Evolutionary conservation across 2,797 vertebrate species (phyloP).

Genomic region (Sandelia bainsii): DNA sequence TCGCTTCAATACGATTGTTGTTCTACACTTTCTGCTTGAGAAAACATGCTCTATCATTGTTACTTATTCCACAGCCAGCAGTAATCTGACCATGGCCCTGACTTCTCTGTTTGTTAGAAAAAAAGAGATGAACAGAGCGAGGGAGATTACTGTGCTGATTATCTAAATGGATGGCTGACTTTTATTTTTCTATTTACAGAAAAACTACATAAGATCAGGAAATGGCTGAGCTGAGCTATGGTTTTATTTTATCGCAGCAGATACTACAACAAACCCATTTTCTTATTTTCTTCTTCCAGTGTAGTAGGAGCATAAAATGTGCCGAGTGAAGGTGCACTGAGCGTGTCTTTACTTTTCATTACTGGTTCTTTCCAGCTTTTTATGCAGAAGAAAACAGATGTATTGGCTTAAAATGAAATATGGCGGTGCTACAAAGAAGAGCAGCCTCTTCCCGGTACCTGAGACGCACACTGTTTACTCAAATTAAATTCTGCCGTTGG

Average conservation of each 20-base stretch:
- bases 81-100: constrained; percentile 24
- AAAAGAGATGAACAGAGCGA: constrained; percentile 37
- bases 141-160: constrained; percentile 43
- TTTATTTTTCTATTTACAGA: constrained; percentile 39
- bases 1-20: neutral
- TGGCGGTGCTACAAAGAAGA: neutral
- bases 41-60: constrained; percentile 13
- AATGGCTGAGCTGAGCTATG: neutral
- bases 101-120: constrained; percentile 28
- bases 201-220: constrained; percentile 20
- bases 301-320: neutral
- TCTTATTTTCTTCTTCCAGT: neutral
- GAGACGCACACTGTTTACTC: neutral
- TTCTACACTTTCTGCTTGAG: constrained; percentile 1
- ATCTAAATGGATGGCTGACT: constrained; percentile 46
- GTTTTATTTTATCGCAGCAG: constrained; percentile 10
- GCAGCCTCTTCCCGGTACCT: neutral
- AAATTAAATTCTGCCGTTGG: constrained; percentile 14
- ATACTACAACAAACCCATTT: neutral
- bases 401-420: constrained; percentile 11
- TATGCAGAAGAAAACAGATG: constrained; percentile 10
- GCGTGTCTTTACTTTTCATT: constrained; percentile 20
- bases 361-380: neutral
- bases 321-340: neutral
- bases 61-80: constrained; percentile 33